phyloP scores from a whole-genome alignment of 1,140 invertebrate genomes.

The Caenorhabditis briggsae region DNA sequence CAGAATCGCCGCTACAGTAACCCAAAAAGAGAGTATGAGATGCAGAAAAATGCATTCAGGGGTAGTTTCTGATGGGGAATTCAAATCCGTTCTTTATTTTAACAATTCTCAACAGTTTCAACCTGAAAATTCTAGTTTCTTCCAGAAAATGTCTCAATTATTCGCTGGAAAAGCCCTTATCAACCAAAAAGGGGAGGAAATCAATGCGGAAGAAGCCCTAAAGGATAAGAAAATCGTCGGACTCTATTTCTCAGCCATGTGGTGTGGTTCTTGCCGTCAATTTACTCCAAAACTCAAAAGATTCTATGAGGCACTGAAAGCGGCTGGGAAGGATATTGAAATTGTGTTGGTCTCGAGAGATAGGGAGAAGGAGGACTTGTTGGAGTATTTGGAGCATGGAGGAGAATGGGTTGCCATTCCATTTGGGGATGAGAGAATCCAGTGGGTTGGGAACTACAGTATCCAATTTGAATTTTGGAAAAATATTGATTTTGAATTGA shows the following conservation, averaged over 20 bases:
- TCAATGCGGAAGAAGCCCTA: slow-evolving; percentile 13
- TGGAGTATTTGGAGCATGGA: slow-evolving; percentile 78
- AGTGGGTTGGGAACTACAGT: slow-evolving; percentile 52
- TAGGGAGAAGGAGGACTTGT: slow-evolving; percentile 73
- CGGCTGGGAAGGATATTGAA: slow-evolving; percentile 29
- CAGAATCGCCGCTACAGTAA: too few species aligned
- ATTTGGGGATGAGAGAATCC: slow-evolving; percentile 68
- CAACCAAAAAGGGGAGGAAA: slow-evolving; percentile 1
- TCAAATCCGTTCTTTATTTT: too few species aligned
- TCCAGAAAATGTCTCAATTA: background rate
- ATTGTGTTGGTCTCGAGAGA: slow-evolving; percentile 78
- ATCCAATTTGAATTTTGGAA: background rate
- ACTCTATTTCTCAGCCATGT: slow-evolving; percentile 81
- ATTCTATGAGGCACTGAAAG: slow-evolving; percentile 50
- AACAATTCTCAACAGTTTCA: background rate
- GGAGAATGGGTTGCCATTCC: slow-evolving; percentile 78
- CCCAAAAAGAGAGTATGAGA: too few species aligned
- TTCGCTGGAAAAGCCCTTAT: slow-evolving; percentile 33
- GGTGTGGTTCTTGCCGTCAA: slow-evolving; percentile 80
- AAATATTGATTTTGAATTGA: background rate
- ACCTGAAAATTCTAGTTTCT: background rate
- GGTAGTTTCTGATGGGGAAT: too few species aligned
- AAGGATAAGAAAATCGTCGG: slow-evolving; percentile 14
- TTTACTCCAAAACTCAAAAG: slow-evolving; percentile 80
- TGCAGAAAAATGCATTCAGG: too few species aligned